These are phyloP conservation scores for Gandaritis pyraliata DNA, from an alignment of 2,888 invertebrate genomes.

Conservation along the genomic window DNA sequence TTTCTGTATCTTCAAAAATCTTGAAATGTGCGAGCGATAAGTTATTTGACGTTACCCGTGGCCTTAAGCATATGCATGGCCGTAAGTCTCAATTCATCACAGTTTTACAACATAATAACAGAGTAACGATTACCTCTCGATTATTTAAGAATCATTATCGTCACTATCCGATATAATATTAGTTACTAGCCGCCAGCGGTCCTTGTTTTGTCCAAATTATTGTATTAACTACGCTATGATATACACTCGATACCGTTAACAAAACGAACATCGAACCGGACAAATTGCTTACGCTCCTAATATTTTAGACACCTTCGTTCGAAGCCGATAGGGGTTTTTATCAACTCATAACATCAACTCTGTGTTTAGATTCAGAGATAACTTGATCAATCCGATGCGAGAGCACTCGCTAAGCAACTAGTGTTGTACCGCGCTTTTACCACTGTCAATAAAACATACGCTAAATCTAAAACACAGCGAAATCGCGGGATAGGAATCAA, in stretches of 20 bases:
- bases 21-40: too few species aligned
- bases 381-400: slow-evolving; percentile 72
- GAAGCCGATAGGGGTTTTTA: slow-evolving; percentile 68
- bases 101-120: slow-evolving; percentile 37
- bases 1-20: too few species aligned
- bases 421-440: slow-evolving; percentile 51
- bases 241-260: slow-evolving; percentile 66
- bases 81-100: slow-evolving; percentile 22
- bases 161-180: slow-evolving; percentile 46
- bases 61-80: too few species aligned
- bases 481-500: not conserved
- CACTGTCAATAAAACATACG: slow-evolving; percentile 42
- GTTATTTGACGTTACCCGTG: too few species aligned
- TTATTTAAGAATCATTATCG: slow-evolving; percentile 42
- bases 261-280: slow-evolving; percentile 77
- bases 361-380: slow-evolving; percentile 76
- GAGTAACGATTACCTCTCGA: slow-evolving; percentile 39
- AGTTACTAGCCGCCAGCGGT: slow-evolving; percentile 47
- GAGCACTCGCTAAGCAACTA: slow-evolving; percentile 49
- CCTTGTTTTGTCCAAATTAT: slow-evolving; percentile 51
- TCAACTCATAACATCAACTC: slow-evolving; percentile 70
- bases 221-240: slow-evolving; percentile 48
- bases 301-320: slow-evolving; percentile 76
- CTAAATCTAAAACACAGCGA: slow-evolving; percentile 11
- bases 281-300: slow-evolving; percentile 83